A percentile compares a stretch with the other conserved stretches of the same genome.
phyloP scores from a whole-genome alignment of 2,888 invertebrate species.

The Tetragonula carbonaria region DNA sequence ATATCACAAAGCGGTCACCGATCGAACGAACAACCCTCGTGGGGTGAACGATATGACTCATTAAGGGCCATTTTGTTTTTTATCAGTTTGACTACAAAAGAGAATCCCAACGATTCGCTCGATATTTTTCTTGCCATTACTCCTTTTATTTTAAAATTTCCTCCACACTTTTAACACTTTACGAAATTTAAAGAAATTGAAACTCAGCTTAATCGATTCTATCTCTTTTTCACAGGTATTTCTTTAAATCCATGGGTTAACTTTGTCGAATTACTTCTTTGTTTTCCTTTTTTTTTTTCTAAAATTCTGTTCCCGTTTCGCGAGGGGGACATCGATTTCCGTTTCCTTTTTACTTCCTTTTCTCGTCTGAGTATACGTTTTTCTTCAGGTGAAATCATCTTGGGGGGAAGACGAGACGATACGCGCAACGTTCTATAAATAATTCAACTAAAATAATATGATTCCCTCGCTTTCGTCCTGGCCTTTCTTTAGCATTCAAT shows the following conservation, averaged over 20 bases:
- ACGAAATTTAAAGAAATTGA: neutral
- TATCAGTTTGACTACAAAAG: neutral
- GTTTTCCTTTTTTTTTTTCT: neutral
- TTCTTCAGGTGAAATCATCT: conserved; percentile 19
- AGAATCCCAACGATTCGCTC: neutral
- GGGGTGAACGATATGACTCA: no score
- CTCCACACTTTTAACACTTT: neutral
- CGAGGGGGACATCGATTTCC: neutral
- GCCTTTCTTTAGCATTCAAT: conserved; percentile 64
- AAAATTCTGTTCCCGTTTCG: neutral
- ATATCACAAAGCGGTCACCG: conserved; percentile 36
- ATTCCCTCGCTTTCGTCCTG: conserved; percentile 51
- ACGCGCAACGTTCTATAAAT: conserved; percentile 78
- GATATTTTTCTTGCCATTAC: no score
- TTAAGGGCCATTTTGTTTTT: no score
- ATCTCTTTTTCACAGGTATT: neutral
- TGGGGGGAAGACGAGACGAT: neutral
- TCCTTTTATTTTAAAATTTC: no score
- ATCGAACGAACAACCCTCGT: conserved; percentile 9
- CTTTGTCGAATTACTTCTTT: neutral
- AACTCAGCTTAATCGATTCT: no score
- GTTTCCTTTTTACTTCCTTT: neutral
- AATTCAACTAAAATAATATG: conserved; percentile 82
- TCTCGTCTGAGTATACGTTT: neutral
- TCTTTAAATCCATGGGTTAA: neutral